These are phyloP conservation scores for Colistium nudipinnis DNA, from an alignment of 2,113 vertebrate species.

Conservation along the genomic window DNA sequence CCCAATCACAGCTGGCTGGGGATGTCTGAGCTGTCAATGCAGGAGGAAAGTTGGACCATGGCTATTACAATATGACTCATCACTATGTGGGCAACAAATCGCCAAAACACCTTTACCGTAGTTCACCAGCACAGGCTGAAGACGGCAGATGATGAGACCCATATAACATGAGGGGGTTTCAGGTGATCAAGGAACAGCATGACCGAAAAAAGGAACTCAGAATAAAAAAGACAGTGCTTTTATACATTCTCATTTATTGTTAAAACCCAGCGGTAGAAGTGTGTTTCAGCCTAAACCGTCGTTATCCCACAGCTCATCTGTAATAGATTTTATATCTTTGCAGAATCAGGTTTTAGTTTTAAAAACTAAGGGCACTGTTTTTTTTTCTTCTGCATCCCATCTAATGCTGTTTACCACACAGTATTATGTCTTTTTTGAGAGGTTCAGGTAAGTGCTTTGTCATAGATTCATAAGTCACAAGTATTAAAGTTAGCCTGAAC, in stretches of 20 bases:
- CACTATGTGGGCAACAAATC: slow-evolving; percentile 38
- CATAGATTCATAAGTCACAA: slow-evolving; percentile 34
- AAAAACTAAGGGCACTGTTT: background rate
- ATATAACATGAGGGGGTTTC: background rate
- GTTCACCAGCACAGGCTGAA: too few relatives aligned
- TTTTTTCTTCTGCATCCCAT: background rate
- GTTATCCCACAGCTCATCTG: background rate
- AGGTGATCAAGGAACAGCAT: background rate
- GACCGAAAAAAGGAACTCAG: background rate
- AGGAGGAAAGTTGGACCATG: slow-evolving; percentile 18
- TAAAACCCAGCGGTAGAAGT: slow-evolving; percentile 26
- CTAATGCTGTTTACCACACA: slow-evolving; percentile 11
- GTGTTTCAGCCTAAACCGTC: background rate
- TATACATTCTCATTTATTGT: slow-evolving; percentile 25
- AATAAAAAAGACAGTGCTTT: background rate
- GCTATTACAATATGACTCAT: slow-evolving; percentile 44
- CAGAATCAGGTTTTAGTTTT: background rate
- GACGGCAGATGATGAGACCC: slow-evolving; percentile 19
- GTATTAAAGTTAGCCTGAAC: background rate
- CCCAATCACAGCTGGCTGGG: slow-evolving; percentile 35
- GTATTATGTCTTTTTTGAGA: slow-evolving; percentile 11
- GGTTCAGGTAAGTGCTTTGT: slow-evolving; percentile 27
- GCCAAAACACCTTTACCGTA: slow-evolving; percentile 21
- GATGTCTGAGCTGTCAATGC: slow-evolving; percentile 40
- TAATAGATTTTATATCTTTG: slow-evolving; percentile 1